Conservation (phyloP, 2,113 vertebrate species). For the Tenrec ecaudatus region DNA sequence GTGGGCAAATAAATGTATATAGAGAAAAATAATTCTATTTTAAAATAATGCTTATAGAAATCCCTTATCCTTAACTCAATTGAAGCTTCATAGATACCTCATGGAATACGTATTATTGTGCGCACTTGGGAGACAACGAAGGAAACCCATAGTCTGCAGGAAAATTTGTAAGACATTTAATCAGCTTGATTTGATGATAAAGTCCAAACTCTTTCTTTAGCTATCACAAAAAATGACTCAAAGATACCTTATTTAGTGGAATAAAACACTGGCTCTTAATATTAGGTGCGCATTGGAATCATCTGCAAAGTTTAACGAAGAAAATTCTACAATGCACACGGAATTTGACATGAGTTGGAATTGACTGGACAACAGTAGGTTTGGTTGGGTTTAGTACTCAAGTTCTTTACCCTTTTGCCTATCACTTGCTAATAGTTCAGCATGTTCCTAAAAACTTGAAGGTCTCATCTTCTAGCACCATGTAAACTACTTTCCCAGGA, state of each 20-base stretch:
- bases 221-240: neutral
- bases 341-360: slow-evolving; percentile 1
- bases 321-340: neutral
- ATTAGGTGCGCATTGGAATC: slow-evolving; percentile 2
- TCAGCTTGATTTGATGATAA: slow-evolving; percentile 38
- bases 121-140: slow-evolving; percentile 1
- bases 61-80: neutral
- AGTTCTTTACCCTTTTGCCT: too few species aligned
- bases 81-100: slow-evolving; percentile 17
- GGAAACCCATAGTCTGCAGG: neutral
- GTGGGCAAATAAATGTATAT: neutral
- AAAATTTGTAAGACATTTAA: neutral
- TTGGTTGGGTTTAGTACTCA: too few species aligned
- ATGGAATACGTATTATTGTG: neutral
- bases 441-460: too few species aligned
- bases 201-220: neutral
- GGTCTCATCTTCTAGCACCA: too few species aligned
- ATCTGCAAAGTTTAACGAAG: neutral
- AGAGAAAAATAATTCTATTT: slow-evolving; percentile 30
- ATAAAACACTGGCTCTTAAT: neutral
- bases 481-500: too few species aligned
- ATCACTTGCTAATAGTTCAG: too few species aligned
- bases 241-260: neutral
- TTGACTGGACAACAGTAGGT: neutral
- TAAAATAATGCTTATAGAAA: neutral